Evolutionary conservation across 1,140 invertebrate species (phyloP).

Genomic region (Melipona quadrifasciata): DNA sequence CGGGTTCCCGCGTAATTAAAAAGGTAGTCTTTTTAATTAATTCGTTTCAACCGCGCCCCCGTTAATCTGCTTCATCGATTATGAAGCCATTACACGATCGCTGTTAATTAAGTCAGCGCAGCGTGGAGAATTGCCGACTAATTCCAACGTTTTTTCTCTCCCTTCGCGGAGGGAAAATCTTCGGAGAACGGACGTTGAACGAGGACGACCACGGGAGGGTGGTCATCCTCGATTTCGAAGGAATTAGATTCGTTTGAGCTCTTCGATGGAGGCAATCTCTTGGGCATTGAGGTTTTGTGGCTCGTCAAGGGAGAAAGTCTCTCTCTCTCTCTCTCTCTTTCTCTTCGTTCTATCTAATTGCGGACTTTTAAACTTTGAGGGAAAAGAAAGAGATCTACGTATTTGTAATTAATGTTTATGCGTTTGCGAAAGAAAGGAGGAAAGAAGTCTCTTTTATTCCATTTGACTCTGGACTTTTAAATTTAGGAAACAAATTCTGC

Average conservation of each 20-base stretch:
- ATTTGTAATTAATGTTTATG: too few relatives aligned
- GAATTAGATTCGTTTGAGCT: background rate
- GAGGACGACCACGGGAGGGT: background rate
- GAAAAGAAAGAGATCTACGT: background rate
- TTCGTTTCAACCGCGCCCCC: background rate
- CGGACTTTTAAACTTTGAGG: background rate
- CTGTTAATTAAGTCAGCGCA: slow-evolving; percentile 25
- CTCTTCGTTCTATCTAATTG: background rate
- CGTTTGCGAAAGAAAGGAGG: too few relatives aligned
- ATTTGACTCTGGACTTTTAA: too few relatives aligned
- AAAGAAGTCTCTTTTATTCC: too few relatives aligned
- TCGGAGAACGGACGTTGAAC: background rate
- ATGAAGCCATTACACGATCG: slow-evolving; percentile 5
- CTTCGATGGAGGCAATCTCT: slow-evolving; percentile 27
- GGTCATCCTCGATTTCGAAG: background rate
- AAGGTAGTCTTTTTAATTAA: slow-evolving; percentile 24
- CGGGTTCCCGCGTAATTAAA: background rate
- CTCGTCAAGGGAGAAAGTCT: background rate
- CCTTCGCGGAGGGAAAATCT: background rate
- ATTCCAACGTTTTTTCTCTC: background rate
- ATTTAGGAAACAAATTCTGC: too few relatives aligned
- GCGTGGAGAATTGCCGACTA: slow-evolving; percentile 9
- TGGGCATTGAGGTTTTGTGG: background rate
- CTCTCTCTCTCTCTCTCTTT: background rate
- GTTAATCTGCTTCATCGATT: background rate